A percentile compares a stretch with the other conserved stretches of the same genome.
Evolutionary conservation across 1,140 invertebrate genomes (phyloP).

Genomic region (Radopholus similis): DNA sequence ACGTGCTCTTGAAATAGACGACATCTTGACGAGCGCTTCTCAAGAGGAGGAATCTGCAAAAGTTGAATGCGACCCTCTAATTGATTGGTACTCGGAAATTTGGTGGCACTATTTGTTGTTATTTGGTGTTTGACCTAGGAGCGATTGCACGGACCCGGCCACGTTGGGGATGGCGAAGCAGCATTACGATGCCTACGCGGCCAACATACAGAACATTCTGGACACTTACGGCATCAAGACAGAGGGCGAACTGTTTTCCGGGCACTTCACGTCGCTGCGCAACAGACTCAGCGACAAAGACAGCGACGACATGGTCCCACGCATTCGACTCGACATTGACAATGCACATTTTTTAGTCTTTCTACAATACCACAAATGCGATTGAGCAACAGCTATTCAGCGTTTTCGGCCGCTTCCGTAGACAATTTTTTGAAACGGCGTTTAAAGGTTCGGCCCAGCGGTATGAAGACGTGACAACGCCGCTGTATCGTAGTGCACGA

Average conservation of each 20-base stretch:
- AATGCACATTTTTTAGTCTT: constrained; percentile 30
- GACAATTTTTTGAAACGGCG: constrained; percentile 29
- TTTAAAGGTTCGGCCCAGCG: constrained; percentile 14
- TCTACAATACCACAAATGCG: constrained; percentile 37
- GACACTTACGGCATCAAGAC: constrained; percentile 50
- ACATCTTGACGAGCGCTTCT: constrained; percentile 32
- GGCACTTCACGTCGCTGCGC: constrained; percentile 27
- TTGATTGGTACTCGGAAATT: neutral
- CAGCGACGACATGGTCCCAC: constrained; percentile 40
- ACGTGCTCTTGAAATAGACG: constrained; percentile 44
- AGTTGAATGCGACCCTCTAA: constrained; percentile 19
- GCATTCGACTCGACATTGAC: too few relatives aligned
- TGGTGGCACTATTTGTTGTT: too few relatives aligned
- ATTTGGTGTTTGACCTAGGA: too few relatives aligned
- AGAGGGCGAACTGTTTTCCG: constrained; percentile 50
- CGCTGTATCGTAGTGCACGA: constrained; percentile 3
- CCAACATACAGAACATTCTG: constrained; percentile 45
- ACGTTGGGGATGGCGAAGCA: constrained; percentile 20
- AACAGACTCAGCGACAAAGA: constrained; percentile 42
- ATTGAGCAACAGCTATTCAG: constrained; percentile 38
- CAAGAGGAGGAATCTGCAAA: constrained; percentile 20
- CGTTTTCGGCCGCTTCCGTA: constrained; percentile 27
- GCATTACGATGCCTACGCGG: constrained; percentile 31
- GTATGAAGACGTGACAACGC: constrained; percentile 31
- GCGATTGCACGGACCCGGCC: constrained; percentile 10